Base-by-base conservation (phyloP, 2,113 vertebrate species). In the Isurus oxyrinchus region DNA sequence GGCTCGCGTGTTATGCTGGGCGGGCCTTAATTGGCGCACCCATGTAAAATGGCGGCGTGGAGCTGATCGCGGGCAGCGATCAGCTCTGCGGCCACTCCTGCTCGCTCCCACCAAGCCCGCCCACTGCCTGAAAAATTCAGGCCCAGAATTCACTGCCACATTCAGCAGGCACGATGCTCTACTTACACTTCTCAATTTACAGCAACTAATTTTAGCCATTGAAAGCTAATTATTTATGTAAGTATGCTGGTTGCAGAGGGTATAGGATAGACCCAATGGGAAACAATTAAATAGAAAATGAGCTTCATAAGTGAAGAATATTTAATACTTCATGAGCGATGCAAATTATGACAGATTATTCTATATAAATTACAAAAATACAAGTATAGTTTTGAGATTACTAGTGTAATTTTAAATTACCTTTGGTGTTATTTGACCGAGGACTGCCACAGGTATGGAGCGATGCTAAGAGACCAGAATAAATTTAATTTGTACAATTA, bases 341-440 rank as follows among this genome's bases (percentile, higher is more conserved):
- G 44, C 23, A 95, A 53, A 67, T 53, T 25, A 25, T 11, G 21
- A 16, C 23, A 69, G 8, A 49, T 40, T 25, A 27, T 44, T 69
- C 66, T 19, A 69, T 93, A 21, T 93, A 8, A 16, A 21, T 35
- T 23, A 76, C 27, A 76, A 76, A 76, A 31, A 10, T 95, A 16
- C 13, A 95, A 72, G 76, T 53, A 95, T 55, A 69, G 27, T 63
- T 95, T 95, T 95, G 67, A 95, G 27, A 53, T 72, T 53, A 95
- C 69, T 69, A 35, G 40, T 44, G 21, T n/a, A 94, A 40, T 94
- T 94, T 66, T 55, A 76, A 55, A 76, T 72, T 49, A 55, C 3
- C 2, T 55, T 72, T 40, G 13, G 6, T 94, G 31, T n/a, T 23
- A 72, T 72, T 72, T 72, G 25, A 72, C 49, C 44, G 40, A 49